phyloP scores from a whole-genome alignment of 2,113 vertebrate genomes.

The Peromyscus maniculatus region DNA sequence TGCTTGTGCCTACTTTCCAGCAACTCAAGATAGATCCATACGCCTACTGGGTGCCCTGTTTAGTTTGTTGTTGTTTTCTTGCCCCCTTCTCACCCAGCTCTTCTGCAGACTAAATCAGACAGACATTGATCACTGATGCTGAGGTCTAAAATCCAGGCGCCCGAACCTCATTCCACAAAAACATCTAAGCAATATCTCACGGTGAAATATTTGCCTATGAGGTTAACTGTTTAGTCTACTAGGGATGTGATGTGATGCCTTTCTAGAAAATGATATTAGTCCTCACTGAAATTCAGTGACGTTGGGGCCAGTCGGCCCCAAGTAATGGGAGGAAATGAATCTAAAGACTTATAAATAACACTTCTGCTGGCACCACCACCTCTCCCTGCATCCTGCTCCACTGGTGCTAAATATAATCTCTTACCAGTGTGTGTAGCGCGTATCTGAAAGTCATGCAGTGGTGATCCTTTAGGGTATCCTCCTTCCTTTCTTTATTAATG shows the following conservation, averaged over 20 bases:
- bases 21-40: neutral
- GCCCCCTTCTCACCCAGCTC: neutral
- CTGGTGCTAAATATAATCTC: conserved; percentile 84
- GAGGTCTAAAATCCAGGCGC: neutral
- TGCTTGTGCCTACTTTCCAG: neutral
- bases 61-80: too few species aligned
- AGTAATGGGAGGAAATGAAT: conserved; percentile 73
- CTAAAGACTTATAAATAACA: conserved; percentile 80
- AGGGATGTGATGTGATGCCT: conserved; percentile 41
- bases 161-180: neutral
- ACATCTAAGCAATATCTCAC: conserved; percentile 51
- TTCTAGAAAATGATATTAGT: conserved; percentile 68
- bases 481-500: conserved; percentile 80
- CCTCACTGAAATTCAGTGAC: conserved; percentile 71
- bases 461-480: conserved; percentile 81
- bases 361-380: neutral
- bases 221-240: conserved; percentile 76
- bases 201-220: conserved; percentile 53
- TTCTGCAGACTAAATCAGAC: neutral
- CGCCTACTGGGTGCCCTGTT: too few species aligned
- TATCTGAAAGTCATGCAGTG: conserved; percentile 65
- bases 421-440: conserved; percentile 68
- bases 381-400: conserved; percentile 59
- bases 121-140: neutral
- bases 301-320: conserved; percentile 66